phyloP scores from a whole-genome alignment of 2,888 invertebrate species.

The Cenopis cana region DNA sequence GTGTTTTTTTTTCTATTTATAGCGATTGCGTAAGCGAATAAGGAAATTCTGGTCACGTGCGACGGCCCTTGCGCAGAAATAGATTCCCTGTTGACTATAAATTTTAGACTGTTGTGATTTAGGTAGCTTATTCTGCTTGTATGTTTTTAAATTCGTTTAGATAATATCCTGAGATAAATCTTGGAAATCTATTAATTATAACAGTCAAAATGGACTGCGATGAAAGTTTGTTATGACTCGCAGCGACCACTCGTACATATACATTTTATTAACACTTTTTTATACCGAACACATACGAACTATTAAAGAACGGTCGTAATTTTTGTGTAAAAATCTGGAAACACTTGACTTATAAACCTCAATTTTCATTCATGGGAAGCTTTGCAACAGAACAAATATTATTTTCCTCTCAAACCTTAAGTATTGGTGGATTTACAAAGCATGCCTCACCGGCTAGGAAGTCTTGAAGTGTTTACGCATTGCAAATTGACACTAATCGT shows the following conservation, averaged over 20 bases:
- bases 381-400: conserved; percentile 16
- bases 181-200: conserved; percentile 15
- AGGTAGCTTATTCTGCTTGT: conserved; percentile 22
- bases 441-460: conserved; percentile 33
- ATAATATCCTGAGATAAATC: conserved; percentile 10
- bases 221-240: conserved; percentile 18
- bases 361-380: conserved; percentile 8
- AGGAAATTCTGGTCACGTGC: conserved; percentile 43
- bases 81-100: conserved; percentile 24
- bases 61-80: conserved; percentile 37
- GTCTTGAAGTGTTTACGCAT: conserved; percentile 36
- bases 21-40: conserved; percentile 32
- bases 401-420: conserved; percentile 12
- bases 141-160: conserved; percentile 13
- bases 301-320: too few relatives aligned
- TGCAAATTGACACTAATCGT: conserved; percentile 45
- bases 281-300: too few relatives aligned
- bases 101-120: conserved; percentile 27
- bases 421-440: conserved; percentile 26
- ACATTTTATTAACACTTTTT: conserved; percentile 7
- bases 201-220: conserved; percentile 7
- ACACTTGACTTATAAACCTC: background rate
- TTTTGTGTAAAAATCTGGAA: background rate
- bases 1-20: conserved; percentile 34
- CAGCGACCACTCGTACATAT: background rate